Evolutionary conservation across 2,888 invertebrate species (phyloP), one percentile per base, ranked within the genome.

Genomic region (Epicampocera succincta): DNA sequence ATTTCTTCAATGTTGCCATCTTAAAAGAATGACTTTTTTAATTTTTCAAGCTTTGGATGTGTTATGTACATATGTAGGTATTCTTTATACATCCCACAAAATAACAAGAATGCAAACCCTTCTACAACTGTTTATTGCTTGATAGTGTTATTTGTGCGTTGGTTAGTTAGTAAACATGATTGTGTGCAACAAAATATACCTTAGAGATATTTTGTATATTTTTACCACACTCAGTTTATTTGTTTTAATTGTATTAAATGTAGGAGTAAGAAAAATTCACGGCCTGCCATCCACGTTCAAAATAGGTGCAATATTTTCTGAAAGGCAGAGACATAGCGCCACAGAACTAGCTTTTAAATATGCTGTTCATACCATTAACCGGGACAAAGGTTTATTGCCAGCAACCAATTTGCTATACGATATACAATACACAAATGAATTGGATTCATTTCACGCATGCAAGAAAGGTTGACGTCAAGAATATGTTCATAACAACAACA

Each of bases 361-460:
- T 91, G 96, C 96, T 77, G 94, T 96, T 29, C 93, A 95, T 90
- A 93, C 94, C 87, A 94, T 96, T 86, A 96, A 96, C 92, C 93
- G 93, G 85, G 94, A 95, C 88, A 93, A 93, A 87, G 93, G 93
- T 80, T 92, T 96, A 61, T 91, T 96, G 83, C 94, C 95, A 13
- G 93, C 94, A 86, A 95, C 95, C 3, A 93, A 93, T n/a, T 91
- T 96, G 58, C 92, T 94, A 17, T 95, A 94, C 89, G 94, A 96
- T 87, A 94, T 95, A 78, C 94, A 95, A 87, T 94, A 95, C 88
- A 94, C 95, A 75, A 93, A 93, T 63, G 92, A 93, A 86, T 94
- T 95, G 87, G 95, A 96, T 92, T 95, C 95, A 83, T 96, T 96
- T 90, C 94, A 94, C 86, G 94, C 96, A n/a, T 94, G 94, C 83